These are phyloP conservation scores for Rhinoptilus africanus DNA, from an alignment of 2,113 vertebrate genomes.

Conservation along the genomic window DNA sequence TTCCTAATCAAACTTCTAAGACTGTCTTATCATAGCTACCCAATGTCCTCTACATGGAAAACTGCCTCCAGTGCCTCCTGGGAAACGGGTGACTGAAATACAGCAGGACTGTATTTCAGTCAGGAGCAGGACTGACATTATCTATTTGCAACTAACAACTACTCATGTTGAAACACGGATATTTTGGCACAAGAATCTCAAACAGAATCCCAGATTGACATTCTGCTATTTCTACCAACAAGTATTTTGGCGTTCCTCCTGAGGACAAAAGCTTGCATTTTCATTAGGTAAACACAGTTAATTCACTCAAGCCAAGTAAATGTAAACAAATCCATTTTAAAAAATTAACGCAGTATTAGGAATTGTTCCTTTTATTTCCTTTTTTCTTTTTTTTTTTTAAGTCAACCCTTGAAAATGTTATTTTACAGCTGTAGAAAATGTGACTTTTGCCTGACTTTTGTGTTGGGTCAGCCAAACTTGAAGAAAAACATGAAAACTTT, in stretches of 20 bases:
- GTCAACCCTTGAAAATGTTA: background rate
- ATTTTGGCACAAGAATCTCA: background rate
- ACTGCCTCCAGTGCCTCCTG: background rate
- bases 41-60: background rate
- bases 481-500: background rate
- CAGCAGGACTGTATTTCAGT: background rate
- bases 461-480: background rate
- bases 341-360: background rate
- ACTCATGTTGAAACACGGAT: background rate
- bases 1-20: slow-evolving; percentile 12
- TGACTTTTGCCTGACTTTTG: background rate
- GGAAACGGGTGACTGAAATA: background rate
- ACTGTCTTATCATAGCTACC: background rate
- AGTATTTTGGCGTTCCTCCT: background rate
- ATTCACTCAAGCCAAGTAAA: background rate
- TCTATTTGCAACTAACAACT: background rate
- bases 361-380: background rate
- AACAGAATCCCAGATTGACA: background rate
- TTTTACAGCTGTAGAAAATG: slow-evolving; percentile 1
- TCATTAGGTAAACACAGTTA: background rate
- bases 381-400: background rate
- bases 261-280: background rate
- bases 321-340: background rate
- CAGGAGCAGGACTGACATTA: background rate
- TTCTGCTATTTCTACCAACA: background rate